Evolutionary conservation across 2,888 invertebrate species (phyloP).

Genomic region (Junonia oenone): DNA sequence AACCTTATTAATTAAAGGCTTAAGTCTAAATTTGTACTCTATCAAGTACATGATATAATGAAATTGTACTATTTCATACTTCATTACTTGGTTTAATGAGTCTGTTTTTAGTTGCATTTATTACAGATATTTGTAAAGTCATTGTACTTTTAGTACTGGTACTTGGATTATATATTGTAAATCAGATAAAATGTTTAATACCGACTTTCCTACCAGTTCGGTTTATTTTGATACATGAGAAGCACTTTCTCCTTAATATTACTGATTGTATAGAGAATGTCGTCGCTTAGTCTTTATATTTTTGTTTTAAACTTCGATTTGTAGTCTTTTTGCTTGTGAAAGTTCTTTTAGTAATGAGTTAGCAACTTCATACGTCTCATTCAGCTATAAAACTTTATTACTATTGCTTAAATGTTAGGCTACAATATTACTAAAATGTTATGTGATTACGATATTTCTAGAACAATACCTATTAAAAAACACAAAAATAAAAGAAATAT

Average conservation of each 20-base stretch:
- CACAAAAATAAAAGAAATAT: too few relatives aligned
- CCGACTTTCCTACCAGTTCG: neutral
- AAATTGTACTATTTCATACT: neutral
- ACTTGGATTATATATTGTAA: neutral
- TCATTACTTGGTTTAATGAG: neutral
- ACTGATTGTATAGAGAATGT: neutral
- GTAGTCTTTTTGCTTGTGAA: neutral
- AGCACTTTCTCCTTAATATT: neutral
- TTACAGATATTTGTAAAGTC: neutral
- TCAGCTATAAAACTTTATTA: neutral
- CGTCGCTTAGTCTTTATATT: neutral
- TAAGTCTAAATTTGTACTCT: neutral
- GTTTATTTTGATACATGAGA: neutral
- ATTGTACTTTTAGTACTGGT: neutral
- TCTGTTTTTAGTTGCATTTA: neutral
- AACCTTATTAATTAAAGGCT: neutral
- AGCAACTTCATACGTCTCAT: neutral
- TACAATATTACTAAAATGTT: too few relatives aligned
- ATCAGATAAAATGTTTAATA: neutral
- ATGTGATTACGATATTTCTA: neutral
- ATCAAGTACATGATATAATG: neutral
- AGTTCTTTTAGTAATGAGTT: neutral
- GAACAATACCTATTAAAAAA: neutral
- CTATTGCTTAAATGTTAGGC: too few relatives aligned
- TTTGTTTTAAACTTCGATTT: neutral